These are phyloP conservation scores for Ptilodon capucinus DNA, from an alignment of 2,888 invertebrate genomes.

Conservation along the genomic window DNA sequence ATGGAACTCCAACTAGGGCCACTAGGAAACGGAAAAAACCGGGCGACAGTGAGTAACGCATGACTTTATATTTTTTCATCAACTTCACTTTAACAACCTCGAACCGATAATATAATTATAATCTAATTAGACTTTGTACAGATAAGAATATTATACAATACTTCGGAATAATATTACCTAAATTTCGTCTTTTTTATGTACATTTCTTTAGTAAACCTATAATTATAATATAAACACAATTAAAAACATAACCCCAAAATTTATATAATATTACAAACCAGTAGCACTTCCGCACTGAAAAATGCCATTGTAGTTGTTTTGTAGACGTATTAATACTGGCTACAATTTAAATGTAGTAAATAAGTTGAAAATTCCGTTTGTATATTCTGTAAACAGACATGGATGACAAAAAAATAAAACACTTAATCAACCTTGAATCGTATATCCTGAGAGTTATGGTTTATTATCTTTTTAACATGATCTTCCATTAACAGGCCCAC, in stretches of 20 bases:
- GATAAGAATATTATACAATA: neutral
- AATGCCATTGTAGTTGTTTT: too few relatives aligned
- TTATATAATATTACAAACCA: too few relatives aligned
- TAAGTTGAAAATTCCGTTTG: too few relatives aligned
- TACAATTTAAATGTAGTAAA: too few relatives aligned
- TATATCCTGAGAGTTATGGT: neutral
- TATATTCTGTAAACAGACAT: too few relatives aligned
- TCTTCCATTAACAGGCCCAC: slow-evolving; percentile 62
- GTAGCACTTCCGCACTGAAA: too few relatives aligned
- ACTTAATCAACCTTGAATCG: too few relatives aligned
- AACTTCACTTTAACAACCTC: neutral
- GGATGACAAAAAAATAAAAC: too few relatives aligned
- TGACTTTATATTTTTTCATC: slow-evolving; percentile 7
- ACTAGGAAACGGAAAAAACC: slow-evolving; percentile 90
- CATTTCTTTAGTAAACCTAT: too few relatives aligned
- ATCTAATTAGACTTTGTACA: neutral
- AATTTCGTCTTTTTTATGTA: neutral
- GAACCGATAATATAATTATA: neutral
- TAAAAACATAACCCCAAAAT: too few relatives aligned
- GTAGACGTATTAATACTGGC: too few relatives aligned
- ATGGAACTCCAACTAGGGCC: slow-evolving; percentile 51
- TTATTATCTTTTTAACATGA: neutral
- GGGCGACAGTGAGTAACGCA: slow-evolving; percentile 78
- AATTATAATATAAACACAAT: too few relatives aligned
- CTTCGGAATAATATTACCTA: neutral